These are phyloP conservation scores for Junonia oenone DNA, from an alignment of 2,888 invertebrate genomes.

Conservation along the genomic window DNA sequence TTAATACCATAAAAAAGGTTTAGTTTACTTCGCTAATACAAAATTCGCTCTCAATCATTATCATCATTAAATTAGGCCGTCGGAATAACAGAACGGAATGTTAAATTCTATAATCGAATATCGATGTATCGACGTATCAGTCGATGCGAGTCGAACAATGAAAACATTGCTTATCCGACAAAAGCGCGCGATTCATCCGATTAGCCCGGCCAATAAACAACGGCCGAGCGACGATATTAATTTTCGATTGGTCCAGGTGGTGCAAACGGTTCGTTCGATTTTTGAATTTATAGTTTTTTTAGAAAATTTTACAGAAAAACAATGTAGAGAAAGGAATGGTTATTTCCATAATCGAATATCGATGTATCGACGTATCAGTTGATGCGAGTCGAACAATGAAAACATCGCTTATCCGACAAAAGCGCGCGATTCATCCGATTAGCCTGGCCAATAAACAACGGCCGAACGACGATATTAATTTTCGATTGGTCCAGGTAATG, in stretches of 20 bases:
- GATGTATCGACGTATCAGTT: no score
- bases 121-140: constrained; percentile 17
- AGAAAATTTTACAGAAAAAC: no score
- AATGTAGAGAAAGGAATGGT: no score
- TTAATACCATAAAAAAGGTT: no score
- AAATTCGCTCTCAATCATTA: no score
- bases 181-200: constrained; percentile 54
- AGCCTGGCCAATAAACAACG: constrained; percentile 59
- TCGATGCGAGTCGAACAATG: constrained; percentile 26
- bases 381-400: constrained; percentile 34
- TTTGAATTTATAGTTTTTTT: background rate
- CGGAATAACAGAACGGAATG: background rate
- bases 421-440: constrained; percentile 56
- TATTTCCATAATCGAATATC: no score
- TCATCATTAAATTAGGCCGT: background rate
- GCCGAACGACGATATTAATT: constrained; percentile 59
- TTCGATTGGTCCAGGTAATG: constrained; percentile 53
- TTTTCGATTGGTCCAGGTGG: constrained; percentile 58
- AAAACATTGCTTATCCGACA: constrained; percentile 36
- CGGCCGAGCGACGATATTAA: constrained; percentile 56
- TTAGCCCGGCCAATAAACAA: constrained; percentile 62
- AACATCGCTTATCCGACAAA: constrained; percentile 39
- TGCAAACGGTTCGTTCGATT: constrained; percentile 34
- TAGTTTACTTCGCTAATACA: no score
- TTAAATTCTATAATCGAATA: constrained; percentile 17